Conservation (phyloP, 1,140 invertebrate genomes). For the Zaprionus inermis region DNA sequence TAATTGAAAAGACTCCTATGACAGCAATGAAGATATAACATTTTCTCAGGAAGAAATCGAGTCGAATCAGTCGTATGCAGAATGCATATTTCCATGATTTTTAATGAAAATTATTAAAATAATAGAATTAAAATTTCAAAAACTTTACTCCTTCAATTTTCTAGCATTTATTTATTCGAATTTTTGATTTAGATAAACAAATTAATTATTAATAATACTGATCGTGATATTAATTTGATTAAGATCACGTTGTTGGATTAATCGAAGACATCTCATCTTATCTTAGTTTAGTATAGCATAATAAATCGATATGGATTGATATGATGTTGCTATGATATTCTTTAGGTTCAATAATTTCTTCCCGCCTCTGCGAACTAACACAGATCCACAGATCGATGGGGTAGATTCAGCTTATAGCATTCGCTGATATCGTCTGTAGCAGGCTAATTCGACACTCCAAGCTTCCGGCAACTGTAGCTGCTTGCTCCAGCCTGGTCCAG, state of each 20-base stretch:
- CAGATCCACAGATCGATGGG: conserved; percentile 1
- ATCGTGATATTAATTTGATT: conserved; percentile 29
- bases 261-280: conserved; percentile 47
- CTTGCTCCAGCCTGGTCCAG: background rate
- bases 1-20: too few relatives aligned
- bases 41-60: too few relatives aligned
- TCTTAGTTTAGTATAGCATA: conserved; percentile 46
- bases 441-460: conserved; percentile 59
- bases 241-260: conserved; percentile 64
- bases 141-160: background rate
- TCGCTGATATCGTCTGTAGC: conserved; percentile 52
- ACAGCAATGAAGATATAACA: too few relatives aligned
- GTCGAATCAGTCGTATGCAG: too few relatives aligned
- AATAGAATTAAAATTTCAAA: background rate
- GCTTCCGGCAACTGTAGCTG: conserved; percentile 48
- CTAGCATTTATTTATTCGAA: background rate
- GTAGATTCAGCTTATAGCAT: conserved; percentile 40
- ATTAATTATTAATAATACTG: conserved; percentile 10
- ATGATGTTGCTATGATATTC: conserved; percentile 83
- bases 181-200: conserved; percentile 10
- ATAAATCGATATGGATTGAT: conserved; percentile 78
- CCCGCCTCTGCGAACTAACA: conserved; percentile 7
- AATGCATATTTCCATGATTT: too few relatives aligned
- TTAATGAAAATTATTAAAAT: too few relatives aligned
- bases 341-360: conserved; percentile 62